Conservation (phyloP, 2,113 vertebrate species). For the Siniperca chuatsi region DNA sequence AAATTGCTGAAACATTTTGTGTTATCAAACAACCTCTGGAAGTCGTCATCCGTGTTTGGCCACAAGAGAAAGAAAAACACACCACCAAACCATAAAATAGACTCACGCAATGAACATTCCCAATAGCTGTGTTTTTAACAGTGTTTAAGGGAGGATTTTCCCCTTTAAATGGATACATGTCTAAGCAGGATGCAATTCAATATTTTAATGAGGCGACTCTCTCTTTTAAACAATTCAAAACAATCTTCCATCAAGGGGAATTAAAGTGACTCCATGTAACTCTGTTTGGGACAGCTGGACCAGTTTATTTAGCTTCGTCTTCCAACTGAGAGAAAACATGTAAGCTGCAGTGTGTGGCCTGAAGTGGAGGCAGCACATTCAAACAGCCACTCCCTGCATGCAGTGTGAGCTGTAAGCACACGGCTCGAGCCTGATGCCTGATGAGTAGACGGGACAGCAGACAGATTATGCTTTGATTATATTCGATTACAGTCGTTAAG, state of each 20-base stretch:
- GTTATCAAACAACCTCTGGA: background rate
- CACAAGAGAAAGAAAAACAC: background rate
- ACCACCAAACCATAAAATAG: background rate
- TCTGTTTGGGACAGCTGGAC: constrained; percentile 20
- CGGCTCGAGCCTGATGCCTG: background rate
- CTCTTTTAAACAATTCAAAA: constrained; percentile 32
- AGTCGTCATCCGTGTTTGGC: background rate
- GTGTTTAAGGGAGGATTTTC: background rate
- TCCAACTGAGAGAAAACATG: background rate
- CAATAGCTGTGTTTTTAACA: background rate
- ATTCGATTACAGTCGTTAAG: constrained; percentile 47
- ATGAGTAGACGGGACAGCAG: constrained; percentile 35
- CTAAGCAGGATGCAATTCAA: constrained; percentile 16
- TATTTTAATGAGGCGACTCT: background rate
- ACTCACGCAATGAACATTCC: background rate
- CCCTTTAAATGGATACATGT: background rate
- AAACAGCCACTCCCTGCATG: background rate
- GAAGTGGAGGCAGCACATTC: background rate
- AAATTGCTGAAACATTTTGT: background rate
- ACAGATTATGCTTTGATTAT: constrained; percentile 40
- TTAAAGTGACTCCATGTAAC: background rate
- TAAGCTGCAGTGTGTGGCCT: background rate
- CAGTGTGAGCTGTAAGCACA: background rate
- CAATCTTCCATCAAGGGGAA: constrained; percentile 29
- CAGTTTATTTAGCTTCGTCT: constrained; percentile 21